Base-by-base conservation (phyloP, 2,797 vertebrate species). In the Lithobates sylvaticus region DNA sequence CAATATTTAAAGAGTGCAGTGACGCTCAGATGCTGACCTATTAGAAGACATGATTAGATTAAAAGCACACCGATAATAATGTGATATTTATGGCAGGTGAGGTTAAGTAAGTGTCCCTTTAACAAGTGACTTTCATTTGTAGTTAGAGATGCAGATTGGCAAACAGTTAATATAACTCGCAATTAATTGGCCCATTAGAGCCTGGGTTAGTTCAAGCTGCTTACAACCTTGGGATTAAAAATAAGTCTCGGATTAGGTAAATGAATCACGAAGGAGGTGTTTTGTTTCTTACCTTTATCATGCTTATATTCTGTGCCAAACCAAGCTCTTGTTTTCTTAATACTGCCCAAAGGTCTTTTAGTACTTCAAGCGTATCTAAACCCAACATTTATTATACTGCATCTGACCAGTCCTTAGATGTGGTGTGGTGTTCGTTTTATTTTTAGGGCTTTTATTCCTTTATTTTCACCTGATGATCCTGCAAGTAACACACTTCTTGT, bases 181-280 rank as follows among this genome's bases (percentile, higher is more conserved):
- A 76, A 70, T 61, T 83, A 86, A 86, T 83, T 86, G 74, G 80
- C n/a, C 85, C 74, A 82, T 70, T 21, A 78, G 85, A 83, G 85
- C 18, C 47, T 65, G 39, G 42, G 85, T 61, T 65, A 71, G 67
- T 39, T 70, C 65, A 78, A 86, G 74, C 50, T 27, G 67, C 74
- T 86, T 86, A 86, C 50, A 68, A 78, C 47, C 5, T 13, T 21
- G 74, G 76, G 80, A 83, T 86, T 83, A 86, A 23, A 32, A 78
- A n/a, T 47, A 47, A 34, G 68, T 26, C 79, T 73, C 76, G 44
- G 76, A 77, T 83, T 72, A 82, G 68, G 70, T 18, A 86, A 65
- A 76, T 64, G 39, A 77, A 78, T 82, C 68, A 86, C 58, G 10
- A 78, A 47, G 44, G 68, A 18, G 32, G 44, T 61, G 54, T 29